Evolutionary conservation across 2,888 invertebrate species (phyloP).

Genomic region (Philopedon plagiatum): DNA sequence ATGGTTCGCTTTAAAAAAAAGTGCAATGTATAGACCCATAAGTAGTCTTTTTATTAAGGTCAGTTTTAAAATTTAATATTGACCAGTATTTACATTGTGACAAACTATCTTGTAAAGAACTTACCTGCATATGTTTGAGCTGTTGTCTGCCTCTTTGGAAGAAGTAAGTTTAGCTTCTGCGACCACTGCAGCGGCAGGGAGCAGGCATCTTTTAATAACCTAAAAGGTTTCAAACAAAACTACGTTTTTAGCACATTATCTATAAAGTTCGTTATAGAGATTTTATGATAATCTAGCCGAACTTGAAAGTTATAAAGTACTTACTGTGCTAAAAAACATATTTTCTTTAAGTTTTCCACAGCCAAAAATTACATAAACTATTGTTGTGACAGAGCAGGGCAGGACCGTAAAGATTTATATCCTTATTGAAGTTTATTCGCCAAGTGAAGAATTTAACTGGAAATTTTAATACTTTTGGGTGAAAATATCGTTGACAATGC

Average conservation of each 20-base stretch:
- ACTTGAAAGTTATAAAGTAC: neutral
- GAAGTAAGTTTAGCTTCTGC: slow-evolving; percentile 33
- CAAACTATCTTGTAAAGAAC: neutral
- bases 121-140: slow-evolving; percentile 35
- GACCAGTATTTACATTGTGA: too few species aligned
- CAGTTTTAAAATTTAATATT: slow-evolving; percentile 25
- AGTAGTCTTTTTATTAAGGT: too few species aligned
- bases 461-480: slow-evolving; percentile 9
- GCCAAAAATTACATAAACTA: slow-evolving; percentile 31
- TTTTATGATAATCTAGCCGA: neutral
- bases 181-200: slow-evolving; percentile 46
- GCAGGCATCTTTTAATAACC: slow-evolving; percentile 44
- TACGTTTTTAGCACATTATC: neutral
- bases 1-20: too few species aligned
- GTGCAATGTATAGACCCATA: too few species aligned
- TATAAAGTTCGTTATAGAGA: neutral
- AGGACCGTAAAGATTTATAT: neutral
- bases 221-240: slow-evolving; percentile 23
- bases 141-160: slow-evolving; percentile 6
- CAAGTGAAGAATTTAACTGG: neutral
- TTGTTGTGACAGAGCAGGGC: slow-evolving; percentile 26
- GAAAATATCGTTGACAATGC: slow-evolving; percentile 4
- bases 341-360: slow-evolving; percentile 12
- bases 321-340: slow-evolving; percentile 29
- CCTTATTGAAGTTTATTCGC: neutral